Percentiles rank a stretch among this genome's conserved stretches.
phyloP scores from a whole-genome alignment of 1,140 invertebrate genomes.

The Galendromus occidentalis region DNA sequence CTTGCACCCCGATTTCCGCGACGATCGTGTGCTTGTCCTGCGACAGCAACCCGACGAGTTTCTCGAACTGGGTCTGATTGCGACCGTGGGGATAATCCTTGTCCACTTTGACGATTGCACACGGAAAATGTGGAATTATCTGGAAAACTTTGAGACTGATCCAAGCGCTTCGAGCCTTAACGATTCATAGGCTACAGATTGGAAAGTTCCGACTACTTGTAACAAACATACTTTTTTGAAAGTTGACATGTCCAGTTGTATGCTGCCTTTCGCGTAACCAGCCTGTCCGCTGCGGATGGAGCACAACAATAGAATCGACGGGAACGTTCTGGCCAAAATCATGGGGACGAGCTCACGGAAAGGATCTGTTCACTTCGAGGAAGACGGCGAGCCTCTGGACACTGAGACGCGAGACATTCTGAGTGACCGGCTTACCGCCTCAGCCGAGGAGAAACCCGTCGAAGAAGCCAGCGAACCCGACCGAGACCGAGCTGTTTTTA shows the following conservation, averaged over 20 bases:
- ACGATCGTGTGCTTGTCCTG: not conserved
- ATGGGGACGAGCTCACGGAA: no score
- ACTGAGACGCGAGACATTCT: no score
- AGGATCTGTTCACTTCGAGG: no score
- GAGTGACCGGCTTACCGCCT: no score
- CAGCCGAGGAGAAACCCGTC: no score
- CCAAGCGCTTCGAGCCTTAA: not conserved
- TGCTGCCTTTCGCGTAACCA: not conserved
- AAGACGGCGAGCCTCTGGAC: no score
- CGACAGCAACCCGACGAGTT: not conserved
- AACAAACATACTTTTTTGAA: not conserved
- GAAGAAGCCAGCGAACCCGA: no score
- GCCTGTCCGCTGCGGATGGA: not conserved
- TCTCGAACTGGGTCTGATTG: not conserved
- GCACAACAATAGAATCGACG: no score
- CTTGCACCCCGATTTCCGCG: not conserved
- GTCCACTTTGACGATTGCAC: not conserved
- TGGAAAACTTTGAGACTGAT: not conserved
- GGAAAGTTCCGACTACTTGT: not conserved
- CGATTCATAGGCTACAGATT: not conserved
- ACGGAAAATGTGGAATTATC: slow-evolving; percentile 1
- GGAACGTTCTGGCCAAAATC: no score
- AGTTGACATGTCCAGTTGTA: not conserved
- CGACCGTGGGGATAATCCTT: slow-evolving; percentile 1
- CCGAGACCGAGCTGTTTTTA: no score